Base-by-base conservation (phyloP, 2,888 invertebrate species). In the Caenorhabditis sp. region DNA sequence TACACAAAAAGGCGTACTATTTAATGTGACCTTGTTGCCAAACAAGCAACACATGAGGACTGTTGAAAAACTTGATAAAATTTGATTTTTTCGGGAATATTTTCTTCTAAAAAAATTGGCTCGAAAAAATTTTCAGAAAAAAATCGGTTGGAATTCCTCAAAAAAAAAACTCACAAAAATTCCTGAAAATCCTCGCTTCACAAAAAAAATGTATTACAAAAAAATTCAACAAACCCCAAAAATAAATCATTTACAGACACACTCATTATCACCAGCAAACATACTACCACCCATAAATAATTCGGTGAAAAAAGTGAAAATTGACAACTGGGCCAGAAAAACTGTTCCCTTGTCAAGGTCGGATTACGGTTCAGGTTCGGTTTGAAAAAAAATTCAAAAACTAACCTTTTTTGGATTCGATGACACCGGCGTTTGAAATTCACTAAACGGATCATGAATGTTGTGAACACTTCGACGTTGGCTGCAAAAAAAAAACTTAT, bases 391-490 rank as follows among this genome's bases (percentile, higher is more conserved):
- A 23, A 17, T 57, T 58, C 51, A 61, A 55, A 62, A 50, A 69
- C 69, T 61, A 17, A 69, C 74, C 55, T 68, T 69, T 55, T 74
- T 74, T 5, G 74, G 74, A 21, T 69, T 74, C 36, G 74, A 74
- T 1, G 43, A 43, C 10, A 12, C 14, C 2, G 74, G 66, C 12
- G 19, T 69, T 37, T 66, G 75, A 75, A 58, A 50, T 75, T 24
- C 69, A 17, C 43, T 53, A 2, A 63, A 59, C 6, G 62, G 53
- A 21, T 60, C 31, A 0, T 49, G 58, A 19, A 69, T 59, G 50
- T 75, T 75, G 53, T 76, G 75, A 1, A 71, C 68, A 53, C 76
- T 76, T 50, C 76, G 61, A 21, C 76, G 76, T 58, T 76, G 76
- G n/a, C 76, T 76, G 76, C 51, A 76, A 70, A 49, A 57, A 19